Base-by-base conservation (phyloP, 2,113 vertebrate species). In the Odontesthes bonariensis region DNA sequence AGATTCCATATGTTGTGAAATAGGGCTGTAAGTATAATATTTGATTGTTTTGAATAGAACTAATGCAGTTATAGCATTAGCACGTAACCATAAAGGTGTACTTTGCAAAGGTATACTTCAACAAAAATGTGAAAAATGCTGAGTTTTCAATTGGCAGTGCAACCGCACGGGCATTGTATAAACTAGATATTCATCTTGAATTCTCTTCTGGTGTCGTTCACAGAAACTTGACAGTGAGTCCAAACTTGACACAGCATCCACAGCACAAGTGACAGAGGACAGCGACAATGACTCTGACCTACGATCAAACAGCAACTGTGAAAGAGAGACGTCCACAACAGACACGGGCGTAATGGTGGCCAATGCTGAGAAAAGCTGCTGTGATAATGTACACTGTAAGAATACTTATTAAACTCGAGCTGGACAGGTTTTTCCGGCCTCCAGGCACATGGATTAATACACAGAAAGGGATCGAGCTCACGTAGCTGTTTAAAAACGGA, bases 211-310 rank as follows among this genome's bases (percentile, higher is more conserved):
- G 23, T 27, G 49, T 6, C 3, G 7, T 38, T 75, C 13, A 71
- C 79, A 89, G 89, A 68, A 64, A 7, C 9, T 27, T 1, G 8
- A 69, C 38, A 38, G 46, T 35, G 64, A 86, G 23, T 44, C 40
- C 23, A 35, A 53, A 42, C 19, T 4, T 27, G 69, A 66, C 8
- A 1, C 42, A 23, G 42, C 3, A 13, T 44, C 62, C 3, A 22
- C 32, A 40, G 58, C 22, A 35, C 52, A 20, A 8, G 33, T 11
- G 32, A 66, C 56, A 49, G 76, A 83, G 7, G 59, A 44, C 0
- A 6, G 5, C 8, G 35, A 20, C 17, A 35, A 12, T 27, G 44
- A 68, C 1, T 23, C 54, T 33, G 59, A 74, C 17, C 64, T 40
- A 27, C 47, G 32, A 14, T 55, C 70, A 22, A 70, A 46, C 52